Evolutionary conservation across 1,140 invertebrate species (phyloP).

Genomic region (Popillia japonica): DNA sequence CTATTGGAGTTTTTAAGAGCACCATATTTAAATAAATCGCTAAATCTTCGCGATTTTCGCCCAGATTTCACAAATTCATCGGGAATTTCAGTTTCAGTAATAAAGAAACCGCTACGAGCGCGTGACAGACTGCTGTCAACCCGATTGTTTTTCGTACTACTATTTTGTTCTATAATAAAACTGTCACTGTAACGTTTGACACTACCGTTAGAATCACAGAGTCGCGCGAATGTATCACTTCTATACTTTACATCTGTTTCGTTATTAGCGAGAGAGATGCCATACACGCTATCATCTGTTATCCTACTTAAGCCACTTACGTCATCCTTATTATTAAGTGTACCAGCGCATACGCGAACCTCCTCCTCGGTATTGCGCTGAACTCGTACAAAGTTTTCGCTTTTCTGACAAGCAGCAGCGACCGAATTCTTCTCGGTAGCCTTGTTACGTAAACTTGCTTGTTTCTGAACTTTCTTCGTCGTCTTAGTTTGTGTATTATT

Average conservation of each 20-base stretch:
- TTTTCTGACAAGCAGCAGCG: constrained; percentile 6
- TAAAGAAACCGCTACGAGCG: constrained; percentile 53
- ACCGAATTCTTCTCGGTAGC: constrained; percentile 36
- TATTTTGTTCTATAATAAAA: constrained; percentile 52
- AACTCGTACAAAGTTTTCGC: background rate
- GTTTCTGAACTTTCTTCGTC: constrained; percentile 36
- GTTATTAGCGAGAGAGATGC: constrained; percentile 5
- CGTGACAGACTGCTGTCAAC: constrained; percentile 41
- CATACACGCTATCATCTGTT: constrained; percentile 15
- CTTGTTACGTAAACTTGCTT: constrained; percentile 39
- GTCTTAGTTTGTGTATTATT: constrained; percentile 10
- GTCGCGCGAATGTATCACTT: constrained; percentile 2
- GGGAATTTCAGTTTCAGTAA: constrained; percentile 36
- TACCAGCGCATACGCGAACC: constrained; percentile 5
- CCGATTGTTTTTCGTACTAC: constrained; percentile 41
- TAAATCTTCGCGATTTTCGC: constrained; percentile 54
- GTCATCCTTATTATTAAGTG: constrained; percentile 26
- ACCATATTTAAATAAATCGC: constrained; percentile 55
- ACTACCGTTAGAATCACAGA: constrained; percentile 36
- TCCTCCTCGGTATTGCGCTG: constrained; percentile 23
- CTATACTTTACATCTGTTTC: constrained; percentile 29
- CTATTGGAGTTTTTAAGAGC: constrained; percentile 41
- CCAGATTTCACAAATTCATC: constrained; percentile 49
- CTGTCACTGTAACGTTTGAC: constrained; percentile 59
- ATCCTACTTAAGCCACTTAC: constrained; percentile 22